Evolutionary conservation across 2,113 vertebrate species (phyloP).

Genomic region (Cyanoderma ruficeps): DNA sequence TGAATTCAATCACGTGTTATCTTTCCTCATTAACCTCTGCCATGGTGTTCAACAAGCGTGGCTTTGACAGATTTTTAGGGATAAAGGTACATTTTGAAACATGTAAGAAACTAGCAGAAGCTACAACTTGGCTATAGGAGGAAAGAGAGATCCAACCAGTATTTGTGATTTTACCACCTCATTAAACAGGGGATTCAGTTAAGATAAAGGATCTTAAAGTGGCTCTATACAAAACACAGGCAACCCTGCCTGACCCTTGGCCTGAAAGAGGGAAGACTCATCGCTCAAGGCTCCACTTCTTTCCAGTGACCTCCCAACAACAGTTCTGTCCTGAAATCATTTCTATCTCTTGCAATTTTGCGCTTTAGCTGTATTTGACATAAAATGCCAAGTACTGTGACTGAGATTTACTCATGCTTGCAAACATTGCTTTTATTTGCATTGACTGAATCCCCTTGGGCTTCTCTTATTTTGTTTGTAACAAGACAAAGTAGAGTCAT

Average conservation of each 20-base stretch:
- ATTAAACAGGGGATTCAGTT: neutral
- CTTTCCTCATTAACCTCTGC: neutral
- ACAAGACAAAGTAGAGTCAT: neutral
- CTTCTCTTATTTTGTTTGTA: constrained; percentile 44
- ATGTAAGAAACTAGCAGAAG: neutral
- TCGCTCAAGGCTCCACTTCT: neutral
- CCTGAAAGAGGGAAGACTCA: neutral
- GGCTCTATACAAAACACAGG: neutral
- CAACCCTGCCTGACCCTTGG: neutral
- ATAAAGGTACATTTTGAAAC: neutral
- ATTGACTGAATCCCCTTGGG: constrained; percentile 32
- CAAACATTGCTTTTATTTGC: constrained; percentile 53
- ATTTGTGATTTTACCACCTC: neutral
- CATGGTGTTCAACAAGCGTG: neutral
- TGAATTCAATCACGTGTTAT: neutral
- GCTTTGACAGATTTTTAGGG: neutral
- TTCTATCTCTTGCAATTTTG: constrained; percentile 24
- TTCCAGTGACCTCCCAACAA: constrained; percentile 24
- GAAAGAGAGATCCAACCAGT: neutral
- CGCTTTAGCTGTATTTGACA: neutral
- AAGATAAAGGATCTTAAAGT: neutral
- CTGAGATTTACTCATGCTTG: constrained; percentile 45
- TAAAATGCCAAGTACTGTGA: constrained; percentile 29
- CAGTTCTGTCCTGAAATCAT: neutral
- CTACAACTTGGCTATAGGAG: neutral